These are phyloP conservation scores for Actias luna DNA, from an alignment of 2,888 invertebrate genomes.

Conservation along the genomic window DNA sequence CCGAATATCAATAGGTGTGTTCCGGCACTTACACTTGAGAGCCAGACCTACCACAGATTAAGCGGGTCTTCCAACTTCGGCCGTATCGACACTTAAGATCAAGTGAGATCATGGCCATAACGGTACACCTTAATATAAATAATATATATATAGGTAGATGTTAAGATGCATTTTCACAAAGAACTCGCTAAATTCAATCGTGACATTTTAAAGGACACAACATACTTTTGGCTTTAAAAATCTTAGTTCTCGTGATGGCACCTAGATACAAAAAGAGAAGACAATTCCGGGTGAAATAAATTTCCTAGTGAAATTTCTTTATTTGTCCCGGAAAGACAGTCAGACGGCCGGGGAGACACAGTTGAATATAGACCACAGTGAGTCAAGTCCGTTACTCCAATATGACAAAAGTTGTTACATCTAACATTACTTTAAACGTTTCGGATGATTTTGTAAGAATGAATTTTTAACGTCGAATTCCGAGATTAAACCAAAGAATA, in stretches of 20 bases:
- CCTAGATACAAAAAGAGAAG: slow-evolving; percentile 12
- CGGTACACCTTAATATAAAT: no score
- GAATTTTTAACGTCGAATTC: no score
- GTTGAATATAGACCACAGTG: neutral
- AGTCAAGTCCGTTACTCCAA: slow-evolving; percentile 17
- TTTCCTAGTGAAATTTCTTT: slow-evolving; percentile 48
- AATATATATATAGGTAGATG: neutral
- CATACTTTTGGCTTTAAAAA: slow-evolving; percentile 1
- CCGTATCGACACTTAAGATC: no score
- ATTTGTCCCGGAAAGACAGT: slow-evolving; percentile 36
- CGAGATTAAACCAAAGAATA: no score
- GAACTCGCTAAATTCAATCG: neutral
- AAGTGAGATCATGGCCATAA: no score
- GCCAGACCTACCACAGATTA: no score
- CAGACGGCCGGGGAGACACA: slow-evolving; percentile 22
- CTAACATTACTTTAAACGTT: no score
- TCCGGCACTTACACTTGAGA: no score
- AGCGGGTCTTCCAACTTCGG: no score
- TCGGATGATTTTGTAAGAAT: no score
- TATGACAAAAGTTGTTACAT: no score
- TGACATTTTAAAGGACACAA: neutral
- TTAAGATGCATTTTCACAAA: neutral
- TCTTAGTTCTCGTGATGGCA: slow-evolving; percentile 8
- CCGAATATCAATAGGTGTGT: no score
- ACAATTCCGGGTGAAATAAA: slow-evolving; percentile 34